Evolutionary conservation across 2,113 vertebrate species (phyloP).

Genomic region (Cranoglanis bouderius): DNA sequence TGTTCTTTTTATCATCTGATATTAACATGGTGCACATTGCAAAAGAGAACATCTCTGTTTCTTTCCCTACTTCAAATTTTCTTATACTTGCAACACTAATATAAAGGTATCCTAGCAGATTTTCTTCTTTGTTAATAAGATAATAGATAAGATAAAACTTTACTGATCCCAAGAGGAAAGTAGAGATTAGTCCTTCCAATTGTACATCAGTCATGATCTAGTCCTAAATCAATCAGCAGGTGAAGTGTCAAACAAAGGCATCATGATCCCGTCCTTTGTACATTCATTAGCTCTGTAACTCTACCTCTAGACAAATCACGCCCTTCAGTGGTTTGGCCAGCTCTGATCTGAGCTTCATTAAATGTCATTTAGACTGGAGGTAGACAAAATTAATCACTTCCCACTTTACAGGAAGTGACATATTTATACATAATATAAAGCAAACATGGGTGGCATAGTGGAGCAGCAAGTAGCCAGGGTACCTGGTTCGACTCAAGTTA

Average conservation of each 20-base stretch:
- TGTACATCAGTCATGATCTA: conserved; percentile 26
- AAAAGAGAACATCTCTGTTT: neutral
- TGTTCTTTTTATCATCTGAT: neutral
- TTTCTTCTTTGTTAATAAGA: neutral
- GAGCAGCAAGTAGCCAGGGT: neutral
- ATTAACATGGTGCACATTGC: neutral
- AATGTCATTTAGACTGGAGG: neutral
- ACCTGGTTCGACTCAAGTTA: neutral
- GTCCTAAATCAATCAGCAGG: conserved; percentile 23
- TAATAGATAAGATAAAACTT: neutral
- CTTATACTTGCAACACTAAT: neutral
- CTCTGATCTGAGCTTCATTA: neutral
- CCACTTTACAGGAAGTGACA: neutral
- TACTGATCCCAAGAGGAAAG: neutral
- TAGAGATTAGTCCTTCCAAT: neutral
- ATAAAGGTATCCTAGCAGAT: neutral
- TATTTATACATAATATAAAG: neutral
- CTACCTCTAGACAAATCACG: conserved; percentile 9
- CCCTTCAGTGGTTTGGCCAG: neutral
- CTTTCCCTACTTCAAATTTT: neutral
- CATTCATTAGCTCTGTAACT: conserved; percentile 22
- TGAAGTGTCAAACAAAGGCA: conserved; percentile 1
- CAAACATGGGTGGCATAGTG: neutral
- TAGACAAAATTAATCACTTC: neutral
- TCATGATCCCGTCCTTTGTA: neutral